phyloP scores from a whole-genome alignment of 2,113 vertebrate species.

The Blennius ocellaris region DNA sequence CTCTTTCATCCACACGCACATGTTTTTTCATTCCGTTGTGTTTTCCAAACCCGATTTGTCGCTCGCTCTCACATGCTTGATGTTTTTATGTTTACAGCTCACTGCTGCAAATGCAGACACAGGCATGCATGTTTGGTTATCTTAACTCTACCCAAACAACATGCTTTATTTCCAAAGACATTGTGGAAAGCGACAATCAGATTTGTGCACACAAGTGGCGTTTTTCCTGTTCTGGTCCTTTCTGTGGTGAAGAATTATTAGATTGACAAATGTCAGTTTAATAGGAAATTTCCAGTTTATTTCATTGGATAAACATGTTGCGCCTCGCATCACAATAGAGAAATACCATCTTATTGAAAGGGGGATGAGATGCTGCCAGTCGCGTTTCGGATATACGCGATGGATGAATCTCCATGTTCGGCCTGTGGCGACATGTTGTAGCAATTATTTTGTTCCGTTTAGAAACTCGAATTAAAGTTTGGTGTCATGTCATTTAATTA shows the following conservation, averaged over 20 bases:
- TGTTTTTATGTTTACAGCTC: not conserved
- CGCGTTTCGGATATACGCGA: too few species aligned
- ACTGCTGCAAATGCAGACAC: conserved; percentile 5
- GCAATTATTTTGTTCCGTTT: too few species aligned
- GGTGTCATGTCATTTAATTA: too few species aligned
- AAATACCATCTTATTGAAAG: too few species aligned
- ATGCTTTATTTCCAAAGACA: conserved; percentile 13
- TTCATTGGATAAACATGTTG: conserved; percentile 2
- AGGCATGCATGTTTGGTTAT: not conserved
- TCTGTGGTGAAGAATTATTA: not conserved
- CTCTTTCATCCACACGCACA: not conserved
- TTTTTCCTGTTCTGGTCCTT: conserved; percentile 35
- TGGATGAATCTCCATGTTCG: too few species aligned
- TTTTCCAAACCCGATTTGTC: conserved; percentile 2
- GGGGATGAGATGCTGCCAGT: too few species aligned
- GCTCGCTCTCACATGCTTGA: not conserved
- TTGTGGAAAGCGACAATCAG: conserved; percentile 7
- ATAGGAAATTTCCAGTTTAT: not conserved
- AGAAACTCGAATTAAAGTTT: too few species aligned
- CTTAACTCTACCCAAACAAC: not conserved
- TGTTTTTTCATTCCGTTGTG: not conserved
- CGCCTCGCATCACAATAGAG: too few species aligned
- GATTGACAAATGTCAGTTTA: not conserved
- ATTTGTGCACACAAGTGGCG: not conserved
- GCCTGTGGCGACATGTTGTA: too few species aligned